Evolutionary conservation across 1,140 invertebrate genomes (phyloP).

Genomic region (Hylaeus anthracinus): DNA sequence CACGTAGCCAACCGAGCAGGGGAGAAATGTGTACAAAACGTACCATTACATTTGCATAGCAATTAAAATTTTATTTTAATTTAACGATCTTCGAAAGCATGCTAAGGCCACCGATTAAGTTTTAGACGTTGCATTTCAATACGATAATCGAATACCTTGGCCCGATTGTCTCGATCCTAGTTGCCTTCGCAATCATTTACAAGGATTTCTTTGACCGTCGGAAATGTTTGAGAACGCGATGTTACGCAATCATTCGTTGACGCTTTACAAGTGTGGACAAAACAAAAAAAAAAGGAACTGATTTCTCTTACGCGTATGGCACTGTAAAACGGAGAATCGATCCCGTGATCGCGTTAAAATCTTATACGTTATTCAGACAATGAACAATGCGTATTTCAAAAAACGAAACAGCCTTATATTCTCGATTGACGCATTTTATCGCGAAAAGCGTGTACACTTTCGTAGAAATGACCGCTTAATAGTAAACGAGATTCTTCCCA

Average conservation of each 20-base stretch:
- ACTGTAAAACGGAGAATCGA: neutral
- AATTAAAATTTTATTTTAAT: neutral
- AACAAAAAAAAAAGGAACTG: neutral
- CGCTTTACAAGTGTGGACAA: too few species aligned
- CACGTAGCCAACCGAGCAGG: too few species aligned
- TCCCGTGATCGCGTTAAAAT: neutral
- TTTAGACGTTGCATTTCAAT: neutral
- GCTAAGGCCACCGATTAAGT: neutral
- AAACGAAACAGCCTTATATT: neutral
- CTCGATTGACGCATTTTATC: too few species aligned
- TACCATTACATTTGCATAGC: neutral
- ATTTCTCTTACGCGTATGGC: neutral
- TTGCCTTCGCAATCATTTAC: neutral
- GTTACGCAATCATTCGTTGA: neutral
- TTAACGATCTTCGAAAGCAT: neutral
- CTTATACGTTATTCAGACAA: neutral
- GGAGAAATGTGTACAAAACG: too few species aligned
- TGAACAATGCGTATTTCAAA: neutral
- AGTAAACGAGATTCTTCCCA: neutral
- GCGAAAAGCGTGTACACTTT: neutral
- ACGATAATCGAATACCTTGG: neutral
- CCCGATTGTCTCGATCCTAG: neutral
- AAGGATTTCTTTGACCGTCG: neutral
- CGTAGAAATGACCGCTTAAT: neutral
- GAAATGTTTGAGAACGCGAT: neutral